These are phyloP conservation scores for Eristalis intricaria DNA, from an alignment of 2,888 invertebrate genomes.

Conservation along the genomic window DNA sequence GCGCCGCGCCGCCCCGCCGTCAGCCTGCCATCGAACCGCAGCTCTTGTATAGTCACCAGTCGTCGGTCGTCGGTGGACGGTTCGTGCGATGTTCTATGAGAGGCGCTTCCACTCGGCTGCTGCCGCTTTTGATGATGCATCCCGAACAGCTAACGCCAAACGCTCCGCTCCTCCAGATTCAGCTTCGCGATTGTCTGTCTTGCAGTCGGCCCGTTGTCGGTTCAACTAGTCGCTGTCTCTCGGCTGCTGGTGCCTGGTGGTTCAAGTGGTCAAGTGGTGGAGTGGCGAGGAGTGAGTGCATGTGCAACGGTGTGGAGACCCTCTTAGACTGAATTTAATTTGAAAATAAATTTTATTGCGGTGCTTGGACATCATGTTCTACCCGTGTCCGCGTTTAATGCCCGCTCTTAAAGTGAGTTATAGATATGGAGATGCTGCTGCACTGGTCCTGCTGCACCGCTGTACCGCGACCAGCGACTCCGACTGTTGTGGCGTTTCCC, in stretches of 20 bases:
- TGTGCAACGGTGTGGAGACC: constrained; percentile 14
- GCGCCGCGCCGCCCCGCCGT: background rate
- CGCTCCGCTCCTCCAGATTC: constrained; percentile 52
- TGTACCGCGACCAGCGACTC: background rate
- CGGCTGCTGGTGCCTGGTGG: background rate
- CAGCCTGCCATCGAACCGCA: background rate
- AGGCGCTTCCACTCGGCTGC: constrained; percentile 63
- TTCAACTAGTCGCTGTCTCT: background rate
- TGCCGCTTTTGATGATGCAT: constrained; percentile 60
- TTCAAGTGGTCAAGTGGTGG: constrained; percentile 56
- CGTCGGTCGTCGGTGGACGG: constrained; percentile 1
- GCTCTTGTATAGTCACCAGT: too few species aligned
- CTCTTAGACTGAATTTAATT: constrained; percentile 69
- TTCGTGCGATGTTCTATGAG: constrained; percentile 69
- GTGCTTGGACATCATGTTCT: constrained; percentile 72
- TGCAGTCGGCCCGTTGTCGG: background rate
- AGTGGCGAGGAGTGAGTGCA: background rate
- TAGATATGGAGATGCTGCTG: constrained; percentile 65
- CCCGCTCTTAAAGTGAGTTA: constrained; percentile 71
- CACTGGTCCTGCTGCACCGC: constrained; percentile 45
- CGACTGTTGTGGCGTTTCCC: constrained; percentile 42
- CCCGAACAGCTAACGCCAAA: constrained; percentile 30
- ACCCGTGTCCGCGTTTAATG: constrained; percentile 71
- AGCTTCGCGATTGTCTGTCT: constrained; percentile 44
- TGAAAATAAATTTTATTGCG: constrained; percentile 72